Evolutionary conservation across 1,140 invertebrate genomes (phyloP).

Genomic region (Aradophagus sp.): DNA sequence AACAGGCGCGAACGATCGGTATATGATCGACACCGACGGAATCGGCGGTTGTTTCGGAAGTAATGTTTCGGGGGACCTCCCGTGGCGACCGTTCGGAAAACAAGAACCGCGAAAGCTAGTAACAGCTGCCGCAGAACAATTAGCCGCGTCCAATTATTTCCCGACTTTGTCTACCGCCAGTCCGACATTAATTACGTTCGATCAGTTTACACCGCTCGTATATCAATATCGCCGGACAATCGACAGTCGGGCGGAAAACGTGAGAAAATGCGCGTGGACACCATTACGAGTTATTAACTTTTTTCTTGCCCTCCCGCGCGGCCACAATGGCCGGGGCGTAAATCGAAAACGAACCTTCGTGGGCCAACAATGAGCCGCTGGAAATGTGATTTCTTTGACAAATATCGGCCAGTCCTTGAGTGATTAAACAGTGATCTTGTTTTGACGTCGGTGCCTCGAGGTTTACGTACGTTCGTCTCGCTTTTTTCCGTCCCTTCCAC

Average conservation of each 20-base stretch:
- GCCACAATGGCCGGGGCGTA: constrained; percentile 5
- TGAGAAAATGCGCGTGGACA: constrained; percentile 47
- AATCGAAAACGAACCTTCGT: constrained; percentile 28
- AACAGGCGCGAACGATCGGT: too few species aligned
- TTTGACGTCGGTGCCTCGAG: constrained; percentile 42
- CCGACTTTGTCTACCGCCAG: constrained; percentile 9
- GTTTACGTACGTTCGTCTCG: constrained; percentile 29
- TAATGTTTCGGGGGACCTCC: too few species aligned
- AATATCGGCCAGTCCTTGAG: constrained; percentile 39
- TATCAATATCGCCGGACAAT: constrained; percentile 40
- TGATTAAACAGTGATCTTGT: constrained; percentile 48
- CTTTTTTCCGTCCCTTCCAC: constrained; percentile 10
- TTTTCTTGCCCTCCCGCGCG: too few species aligned
- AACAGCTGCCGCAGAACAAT: constrained; percentile 69
- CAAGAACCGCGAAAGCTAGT: constrained; percentile 64
- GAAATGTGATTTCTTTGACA: constrained; percentile 44
- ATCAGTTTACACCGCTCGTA: constrained; percentile 22
- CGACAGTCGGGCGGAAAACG: constrained; percentile 1
- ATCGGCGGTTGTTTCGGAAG: too few species aligned
- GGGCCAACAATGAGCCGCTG: constrained; percentile 17
- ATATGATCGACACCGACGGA: too few species aligned
- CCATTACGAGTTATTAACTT: constrained; percentile 40
- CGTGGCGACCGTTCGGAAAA: constrained; percentile 46
- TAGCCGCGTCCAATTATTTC: constrained; percentile 60
- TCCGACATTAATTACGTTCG: constrained; percentile 14